phyloP scores from a whole-genome alignment of 2,888 invertebrate species.

The Tinea pellionella region DNA sequence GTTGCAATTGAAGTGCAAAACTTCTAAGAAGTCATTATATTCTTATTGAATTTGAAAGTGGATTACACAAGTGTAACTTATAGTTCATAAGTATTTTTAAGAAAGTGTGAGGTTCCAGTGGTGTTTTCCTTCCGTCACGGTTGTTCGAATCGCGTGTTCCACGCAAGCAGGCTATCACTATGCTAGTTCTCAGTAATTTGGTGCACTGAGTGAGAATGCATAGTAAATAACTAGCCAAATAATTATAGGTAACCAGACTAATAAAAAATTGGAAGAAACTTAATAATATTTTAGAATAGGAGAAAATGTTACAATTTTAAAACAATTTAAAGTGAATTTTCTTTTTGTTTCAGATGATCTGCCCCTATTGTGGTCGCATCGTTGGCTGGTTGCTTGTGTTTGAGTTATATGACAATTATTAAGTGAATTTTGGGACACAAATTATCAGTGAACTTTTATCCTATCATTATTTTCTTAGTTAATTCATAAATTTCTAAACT shows the following conservation, averaged over 20 bases:
- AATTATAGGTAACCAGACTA: not conserved
- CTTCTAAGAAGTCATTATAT: too few species aligned
- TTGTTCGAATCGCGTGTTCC: not conserved
- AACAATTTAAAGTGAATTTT: not conserved
- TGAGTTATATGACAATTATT: too few species aligned
- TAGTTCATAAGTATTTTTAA: not conserved
- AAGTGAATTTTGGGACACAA: too few species aligned
- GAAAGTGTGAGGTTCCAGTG: not conserved
- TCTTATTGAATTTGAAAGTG: not conserved
- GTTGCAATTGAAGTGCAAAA: too few species aligned
- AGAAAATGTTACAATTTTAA: not conserved
- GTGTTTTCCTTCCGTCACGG: not conserved
- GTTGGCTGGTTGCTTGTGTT: too few species aligned
- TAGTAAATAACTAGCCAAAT: not conserved
- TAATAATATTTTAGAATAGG: not conserved
- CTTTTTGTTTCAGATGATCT: conserved; percentile 2
- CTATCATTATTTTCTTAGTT: too few species aligned
- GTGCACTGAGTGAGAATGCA: not conserved
- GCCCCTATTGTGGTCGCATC: not conserved
- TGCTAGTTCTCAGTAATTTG: conserved; percentile 5
- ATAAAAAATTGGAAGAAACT: not conserved
- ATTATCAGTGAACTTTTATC: too few species aligned
- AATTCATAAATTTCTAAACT: too few species aligned
- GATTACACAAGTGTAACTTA: not conserved
- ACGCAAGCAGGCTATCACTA: conserved; percentile 8